Base-by-base conservation (phyloP, 2,113 vertebrate genomes). In the Pseudois nayaur region DNA sequence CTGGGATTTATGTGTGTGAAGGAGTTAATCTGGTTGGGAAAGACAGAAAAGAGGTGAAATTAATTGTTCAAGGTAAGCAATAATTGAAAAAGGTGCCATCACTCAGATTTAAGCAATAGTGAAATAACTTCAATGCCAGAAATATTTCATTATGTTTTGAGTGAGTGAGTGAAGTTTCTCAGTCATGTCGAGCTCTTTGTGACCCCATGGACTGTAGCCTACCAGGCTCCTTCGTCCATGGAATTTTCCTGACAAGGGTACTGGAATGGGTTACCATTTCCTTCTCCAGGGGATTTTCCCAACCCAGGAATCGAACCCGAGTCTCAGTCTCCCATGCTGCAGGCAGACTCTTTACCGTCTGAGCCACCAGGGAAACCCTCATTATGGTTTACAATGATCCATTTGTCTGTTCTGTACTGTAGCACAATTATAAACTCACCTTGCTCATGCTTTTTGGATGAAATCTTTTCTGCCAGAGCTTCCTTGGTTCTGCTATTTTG, bases 1-100 rank as follows among this genome's bases (percentile, higher is more conserved):
- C 97, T 89, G 99, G 98, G 3, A 96, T 96, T 98, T 99, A 99
- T 52, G 92, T 98, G 82, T 99, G 99, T 95, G 98, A 99, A 98
- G 98, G 96, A 83, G 88, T 76, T 94, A 99, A 99, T 84, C 17
- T 0, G 2, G 78, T 95, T 59, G 98, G 99, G 29, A 98, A 87
- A 86, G 64, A 98, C 25, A 94, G 76, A 95, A 95, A 97, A 90
- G 91, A 98, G 79, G 97, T 99, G 96, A 16, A 98, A 40, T 94
- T 99, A 87, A 71, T 92, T 96, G 89, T 99, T 93, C 87, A 98
- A 98, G 98, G 99, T 99, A 95, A 97, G 98, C 96, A 94, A 31
- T 96, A 85, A 5, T n/a, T 85, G 64, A 57, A 0, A 0, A 74
- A 52, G 17, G 1, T 33, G 31, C 2, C 23, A 2, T 36, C 5